A percentile compares a stretch with the other conserved stretches of the same genome.
Conservation (phyloP, 2,113 vertebrate genomes). For the Dasypus novemcinctus region DNA sequence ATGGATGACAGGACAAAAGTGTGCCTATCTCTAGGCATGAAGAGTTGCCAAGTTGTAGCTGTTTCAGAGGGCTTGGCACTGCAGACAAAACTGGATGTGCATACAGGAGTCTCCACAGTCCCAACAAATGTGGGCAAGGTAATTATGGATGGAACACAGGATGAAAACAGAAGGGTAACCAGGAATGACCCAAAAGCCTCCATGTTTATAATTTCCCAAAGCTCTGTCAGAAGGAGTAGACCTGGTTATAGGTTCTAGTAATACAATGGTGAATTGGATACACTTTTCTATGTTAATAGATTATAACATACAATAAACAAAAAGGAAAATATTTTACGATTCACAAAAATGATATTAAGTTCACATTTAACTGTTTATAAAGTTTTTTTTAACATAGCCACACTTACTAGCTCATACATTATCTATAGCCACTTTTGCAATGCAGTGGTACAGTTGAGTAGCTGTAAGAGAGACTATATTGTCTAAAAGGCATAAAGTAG, state of each 20-base stretch:
- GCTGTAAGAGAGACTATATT: not conserved
- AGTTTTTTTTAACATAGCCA: not conserved
- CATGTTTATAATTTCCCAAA: not conserved
- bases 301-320: not conserved
- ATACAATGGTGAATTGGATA: not conserved
- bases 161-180: not conserved
- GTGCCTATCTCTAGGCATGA: not conserved
- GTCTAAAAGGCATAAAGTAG: not conserved
- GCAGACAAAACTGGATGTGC: not conserved
- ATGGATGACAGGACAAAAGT: not conserved
- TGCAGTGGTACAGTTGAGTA: not conserved
- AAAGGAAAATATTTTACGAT: too few species aligned
- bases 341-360: not conserved
- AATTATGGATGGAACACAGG: not conserved
- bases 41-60: not conserved
- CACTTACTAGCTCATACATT: not conserved
- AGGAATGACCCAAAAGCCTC: not conserved
- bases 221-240: not conserved
- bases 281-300: not conserved
- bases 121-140: not conserved
- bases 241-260: not conserved
- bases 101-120: not conserved
- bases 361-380: not conserved
- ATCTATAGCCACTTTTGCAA: not conserved
- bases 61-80: not conserved